Conservation (phyloP, 2,797 vertebrate genomes). For the Myotis myotis region DNA sequence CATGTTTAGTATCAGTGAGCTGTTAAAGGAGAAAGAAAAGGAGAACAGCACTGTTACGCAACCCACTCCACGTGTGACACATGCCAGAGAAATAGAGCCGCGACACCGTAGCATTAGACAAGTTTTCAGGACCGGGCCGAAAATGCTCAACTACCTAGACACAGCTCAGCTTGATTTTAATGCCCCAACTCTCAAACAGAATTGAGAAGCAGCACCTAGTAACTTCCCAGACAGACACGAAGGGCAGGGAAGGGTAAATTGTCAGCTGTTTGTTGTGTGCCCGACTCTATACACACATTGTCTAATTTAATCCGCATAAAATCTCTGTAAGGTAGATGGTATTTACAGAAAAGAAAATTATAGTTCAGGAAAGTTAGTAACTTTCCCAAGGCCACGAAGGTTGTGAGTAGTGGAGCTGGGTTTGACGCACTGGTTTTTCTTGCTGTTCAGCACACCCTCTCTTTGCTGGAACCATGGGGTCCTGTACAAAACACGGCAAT, state of each 20-base stretch:
- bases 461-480: not conserved
- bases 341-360: slow-evolving; percentile 76
- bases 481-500: not conserved
- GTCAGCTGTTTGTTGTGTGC: not conserved
- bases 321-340: slow-evolving; percentile 66
- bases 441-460: not conserved
- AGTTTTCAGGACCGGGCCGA: not conserved
- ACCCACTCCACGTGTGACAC: not conserved
- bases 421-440: slow-evolving; percentile 16
- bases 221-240: not conserved
- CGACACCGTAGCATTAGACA: not conserved
- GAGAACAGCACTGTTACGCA: not conserved
- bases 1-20: not conserved
- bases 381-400: slow-evolving; percentile 47
- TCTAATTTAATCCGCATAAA: slow-evolving; percentile 72
- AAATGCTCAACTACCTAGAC: not conserved
- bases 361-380: slow-evolving; percentile 54
- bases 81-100: not conserved
- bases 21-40: not conserved
- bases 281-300: slow-evolving; percentile 23
- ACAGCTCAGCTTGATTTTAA: not conserved
- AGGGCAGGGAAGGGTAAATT: slow-evolving; percentile 13
- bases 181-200: not conserved
- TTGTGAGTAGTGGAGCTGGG: not conserved
- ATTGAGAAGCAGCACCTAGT: not conserved